These are phyloP conservation scores for Verasper variegatus DNA, from an alignment of 2,113 vertebrate species.

Conservation along the genomic window DNA sequence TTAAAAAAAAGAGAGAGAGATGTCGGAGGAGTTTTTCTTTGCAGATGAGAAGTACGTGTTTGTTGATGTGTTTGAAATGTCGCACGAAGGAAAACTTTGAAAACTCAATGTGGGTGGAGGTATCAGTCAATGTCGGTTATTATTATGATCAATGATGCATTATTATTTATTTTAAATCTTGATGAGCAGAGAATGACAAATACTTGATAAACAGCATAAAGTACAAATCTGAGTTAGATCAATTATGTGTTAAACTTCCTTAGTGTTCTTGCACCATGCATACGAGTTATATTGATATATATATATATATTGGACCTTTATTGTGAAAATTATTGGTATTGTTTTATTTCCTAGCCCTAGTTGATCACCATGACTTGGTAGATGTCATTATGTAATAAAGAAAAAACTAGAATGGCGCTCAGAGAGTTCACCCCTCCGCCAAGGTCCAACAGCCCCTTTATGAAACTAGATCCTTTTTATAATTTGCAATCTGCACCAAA, in stretches of 20 bases:
- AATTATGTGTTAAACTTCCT: background rate
- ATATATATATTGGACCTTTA: background rate
- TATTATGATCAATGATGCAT: too few relatives aligned
- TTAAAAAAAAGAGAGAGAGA: slow-evolving; percentile 52
- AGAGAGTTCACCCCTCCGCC: too few relatives aligned
- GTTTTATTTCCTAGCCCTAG: too few relatives aligned
- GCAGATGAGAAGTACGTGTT: slow-evolving; percentile 28
- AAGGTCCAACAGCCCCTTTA: too few relatives aligned
- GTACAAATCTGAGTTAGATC: background rate
- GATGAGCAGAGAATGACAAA: background rate
- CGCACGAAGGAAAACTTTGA: background rate
- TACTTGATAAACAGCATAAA: background rate
- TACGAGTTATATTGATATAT: background rate
- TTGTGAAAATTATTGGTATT: too few relatives aligned
- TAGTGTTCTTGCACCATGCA: background rate
- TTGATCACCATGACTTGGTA: background rate
- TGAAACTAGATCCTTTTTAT: background rate
- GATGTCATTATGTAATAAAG: background rate
- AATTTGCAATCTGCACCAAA: too few relatives aligned
- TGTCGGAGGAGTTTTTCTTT: slow-evolving; percentile 37
- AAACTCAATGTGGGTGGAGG: background rate
- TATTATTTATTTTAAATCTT: too few relatives aligned
- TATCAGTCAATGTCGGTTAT: too few relatives aligned
- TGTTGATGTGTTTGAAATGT: slow-evolving; percentile 39
- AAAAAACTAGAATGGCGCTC: background rate